Evolutionary conservation across 2,888 invertebrate species (phyloP).

Genomic region (Erannis defoliaria): DNA sequence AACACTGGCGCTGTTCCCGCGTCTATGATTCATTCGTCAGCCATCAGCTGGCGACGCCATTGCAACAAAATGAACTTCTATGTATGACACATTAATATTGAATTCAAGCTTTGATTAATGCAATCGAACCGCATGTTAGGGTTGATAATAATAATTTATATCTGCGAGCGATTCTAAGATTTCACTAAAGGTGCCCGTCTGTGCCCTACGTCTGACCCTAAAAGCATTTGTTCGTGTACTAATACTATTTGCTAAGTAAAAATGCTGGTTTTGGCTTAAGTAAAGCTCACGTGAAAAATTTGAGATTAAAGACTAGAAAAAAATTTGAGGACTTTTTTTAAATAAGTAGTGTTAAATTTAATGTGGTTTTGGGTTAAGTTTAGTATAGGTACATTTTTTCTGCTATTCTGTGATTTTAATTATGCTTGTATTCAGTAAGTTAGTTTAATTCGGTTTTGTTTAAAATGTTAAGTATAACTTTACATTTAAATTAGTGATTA

Average conservation of each 20-base stretch:
- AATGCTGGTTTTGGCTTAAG: slow-evolving; percentile 12
- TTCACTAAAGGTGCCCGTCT: slow-evolving; percentile 60
- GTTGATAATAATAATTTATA: slow-evolving; percentile 21
- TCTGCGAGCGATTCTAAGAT: slow-evolving; percentile 19
- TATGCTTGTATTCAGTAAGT: not conserved
- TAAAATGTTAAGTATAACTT: too few species aligned
- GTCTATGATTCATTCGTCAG: too few species aligned
- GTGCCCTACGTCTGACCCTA: slow-evolving; percentile 63
- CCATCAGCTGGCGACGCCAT: too few species aligned
- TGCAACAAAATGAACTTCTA: too few species aligned
- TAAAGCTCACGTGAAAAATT: slow-evolving; percentile 33
- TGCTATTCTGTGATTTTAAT: not conserved
- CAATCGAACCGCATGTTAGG: not conserved
- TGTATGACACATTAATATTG: not conserved
- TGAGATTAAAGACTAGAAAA: not conserved
- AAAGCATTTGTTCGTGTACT: slow-evolving; percentile 27
- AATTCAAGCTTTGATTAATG: slow-evolving; percentile 9
- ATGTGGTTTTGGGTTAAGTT: not conserved
- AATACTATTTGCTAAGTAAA: slow-evolving; percentile 41
- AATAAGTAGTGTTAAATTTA: slow-evolving; percentile 3
- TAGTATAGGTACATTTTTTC: not conserved
- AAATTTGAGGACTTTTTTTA: slow-evolving; percentile 11
- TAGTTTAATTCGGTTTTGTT: too few species aligned
- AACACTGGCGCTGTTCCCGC: too few species aligned
- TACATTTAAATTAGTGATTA: too few species aligned